Evolutionary conservation across 2,888 invertebrate genomes (phyloP).

Genomic region (Belgica antarctica): DNA sequence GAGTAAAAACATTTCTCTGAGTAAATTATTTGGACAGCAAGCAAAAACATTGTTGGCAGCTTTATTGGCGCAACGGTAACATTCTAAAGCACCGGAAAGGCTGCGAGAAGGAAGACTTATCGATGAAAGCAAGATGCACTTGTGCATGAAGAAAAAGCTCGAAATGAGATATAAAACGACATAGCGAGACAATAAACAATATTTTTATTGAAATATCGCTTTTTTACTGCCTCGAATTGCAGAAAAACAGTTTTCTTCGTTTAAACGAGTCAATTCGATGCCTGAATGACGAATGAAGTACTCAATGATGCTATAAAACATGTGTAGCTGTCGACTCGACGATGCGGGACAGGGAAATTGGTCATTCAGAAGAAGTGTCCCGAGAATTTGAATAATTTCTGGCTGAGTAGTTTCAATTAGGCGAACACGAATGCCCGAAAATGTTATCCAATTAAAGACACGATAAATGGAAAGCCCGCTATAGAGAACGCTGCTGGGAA

Average conservation of each 20-base stretch:
- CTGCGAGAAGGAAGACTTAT: not conserved
- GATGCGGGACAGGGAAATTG: too few species aligned
- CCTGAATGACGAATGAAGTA: not conserved
- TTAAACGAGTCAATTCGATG: not conserved
- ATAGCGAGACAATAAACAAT: conserved; percentile 38
- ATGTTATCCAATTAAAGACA: conserved; percentile 2
- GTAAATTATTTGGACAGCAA: not conserved
- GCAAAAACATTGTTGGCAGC: conserved; percentile 1
- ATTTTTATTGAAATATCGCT: conserved; percentile 37
- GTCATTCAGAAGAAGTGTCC: too few species aligned
- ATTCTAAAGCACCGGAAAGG: not conserved
- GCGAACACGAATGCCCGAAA: not conserved
- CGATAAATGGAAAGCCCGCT: too few species aligned
- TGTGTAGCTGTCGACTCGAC: not conserved
- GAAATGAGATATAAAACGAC: not conserved
- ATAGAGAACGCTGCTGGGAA: not conserved
- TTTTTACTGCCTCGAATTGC: conserved; percentile 32
- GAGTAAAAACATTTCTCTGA: not conserved
- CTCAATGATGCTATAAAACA: not conserved
- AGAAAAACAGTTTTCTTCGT: too few species aligned
- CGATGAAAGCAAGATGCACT: conserved; percentile 7
- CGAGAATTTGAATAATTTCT: not conserved
- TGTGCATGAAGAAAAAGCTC: conserved; percentile 27
- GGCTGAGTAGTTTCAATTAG: not conserved
- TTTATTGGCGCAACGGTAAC: conserved; percentile 14